These are phyloP conservation scores for Heliconius aoede DNA, from an alignment of 2,888 invertebrate species.

Conservation along the genomic window DNA sequence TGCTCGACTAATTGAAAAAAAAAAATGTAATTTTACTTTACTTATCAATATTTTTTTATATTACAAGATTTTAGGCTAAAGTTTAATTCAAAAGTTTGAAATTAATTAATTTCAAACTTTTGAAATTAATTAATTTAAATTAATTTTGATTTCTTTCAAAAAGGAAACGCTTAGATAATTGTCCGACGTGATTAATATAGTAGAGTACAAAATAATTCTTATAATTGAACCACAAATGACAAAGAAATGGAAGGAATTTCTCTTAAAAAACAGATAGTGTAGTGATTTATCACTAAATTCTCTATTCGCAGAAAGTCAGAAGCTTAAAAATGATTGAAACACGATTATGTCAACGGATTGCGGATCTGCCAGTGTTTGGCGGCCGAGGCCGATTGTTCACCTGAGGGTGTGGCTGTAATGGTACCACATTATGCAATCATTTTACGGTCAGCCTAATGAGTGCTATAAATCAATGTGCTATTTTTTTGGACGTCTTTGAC, in stretches of 20 bases:
- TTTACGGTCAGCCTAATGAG: slow-evolving; percentile 37
- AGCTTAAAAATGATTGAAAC: slow-evolving; percentile 19
- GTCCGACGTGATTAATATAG: too few species aligned
- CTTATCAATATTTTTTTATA: neutral
- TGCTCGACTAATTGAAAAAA: slow-evolving; percentile 9
- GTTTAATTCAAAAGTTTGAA: too few species aligned
- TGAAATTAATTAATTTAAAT: too few species aligned
- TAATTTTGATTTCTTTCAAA: too few species aligned
- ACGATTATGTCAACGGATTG: slow-evolving; percentile 37
- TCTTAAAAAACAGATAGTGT: neutral
- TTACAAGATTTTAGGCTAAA: neutral
- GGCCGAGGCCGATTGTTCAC: slow-evolving; percentile 45
- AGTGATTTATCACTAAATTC: neutral
- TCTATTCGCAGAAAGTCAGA: neutral
- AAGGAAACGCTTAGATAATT: too few species aligned
- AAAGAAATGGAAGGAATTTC: too few species aligned
- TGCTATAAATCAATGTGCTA: slow-evolving; percentile 39
- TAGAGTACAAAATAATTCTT: too few species aligned
- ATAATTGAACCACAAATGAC: too few species aligned
- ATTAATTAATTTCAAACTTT: too few species aligned
- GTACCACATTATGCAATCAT: slow-evolving; percentile 39
- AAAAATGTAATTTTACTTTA: neutral
- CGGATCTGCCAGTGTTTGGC: slow-evolving; percentile 42
- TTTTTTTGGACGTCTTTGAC: slow-evolving; percentile 15
- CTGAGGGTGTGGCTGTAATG: slow-evolving; percentile 39